Conservation (phyloP, 2,797 vertebrate genomes). For the Melanotaenia maccullochi region DNA sequence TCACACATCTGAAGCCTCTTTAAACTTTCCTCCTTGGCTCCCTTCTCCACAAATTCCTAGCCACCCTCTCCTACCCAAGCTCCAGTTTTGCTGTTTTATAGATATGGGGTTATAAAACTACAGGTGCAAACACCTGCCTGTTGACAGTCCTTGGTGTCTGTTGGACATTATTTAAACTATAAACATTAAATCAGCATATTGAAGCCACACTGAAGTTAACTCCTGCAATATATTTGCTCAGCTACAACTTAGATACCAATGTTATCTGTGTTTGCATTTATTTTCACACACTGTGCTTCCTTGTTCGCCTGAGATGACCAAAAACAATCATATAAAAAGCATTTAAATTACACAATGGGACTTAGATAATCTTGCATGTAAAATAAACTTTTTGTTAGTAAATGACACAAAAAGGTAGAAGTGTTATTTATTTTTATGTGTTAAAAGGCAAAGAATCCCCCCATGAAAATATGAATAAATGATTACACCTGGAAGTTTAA, state of each 20-base stretch:
- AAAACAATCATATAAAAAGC: neutral
- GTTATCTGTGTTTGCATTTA: conserved; percentile 32
- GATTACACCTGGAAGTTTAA: conserved; percentile 36
- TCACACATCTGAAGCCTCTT: too few relatives aligned
- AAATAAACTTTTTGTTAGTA: neutral
- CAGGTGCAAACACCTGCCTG: conserved; percentile 43
- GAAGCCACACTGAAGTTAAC: conserved; percentile 17
- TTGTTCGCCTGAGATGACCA: conserved; percentile 6
- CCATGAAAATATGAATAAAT: conserved; percentile 15
- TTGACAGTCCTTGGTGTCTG: conserved; percentile 11
- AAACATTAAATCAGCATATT: conserved; percentile 37
- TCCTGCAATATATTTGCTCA: conserved; percentile 46
- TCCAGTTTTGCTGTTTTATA: neutral
- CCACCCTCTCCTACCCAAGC: too few relatives aligned
- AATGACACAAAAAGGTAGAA: neutral
- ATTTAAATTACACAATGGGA: neutral
- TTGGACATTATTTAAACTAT: conserved; percentile 33
- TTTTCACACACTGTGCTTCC: conserved; percentile 27
- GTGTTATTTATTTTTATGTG: neutral
- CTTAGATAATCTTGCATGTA: neutral
- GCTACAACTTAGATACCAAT: conserved; percentile 28
- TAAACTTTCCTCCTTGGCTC: too few relatives aligned
- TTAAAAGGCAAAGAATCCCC: neutral
- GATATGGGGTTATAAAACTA: neutral
- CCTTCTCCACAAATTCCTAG: too few relatives aligned